Conservation (phyloP, 2,113 vertebrate genomes). For the Gobiocypris rarus region DNA sequence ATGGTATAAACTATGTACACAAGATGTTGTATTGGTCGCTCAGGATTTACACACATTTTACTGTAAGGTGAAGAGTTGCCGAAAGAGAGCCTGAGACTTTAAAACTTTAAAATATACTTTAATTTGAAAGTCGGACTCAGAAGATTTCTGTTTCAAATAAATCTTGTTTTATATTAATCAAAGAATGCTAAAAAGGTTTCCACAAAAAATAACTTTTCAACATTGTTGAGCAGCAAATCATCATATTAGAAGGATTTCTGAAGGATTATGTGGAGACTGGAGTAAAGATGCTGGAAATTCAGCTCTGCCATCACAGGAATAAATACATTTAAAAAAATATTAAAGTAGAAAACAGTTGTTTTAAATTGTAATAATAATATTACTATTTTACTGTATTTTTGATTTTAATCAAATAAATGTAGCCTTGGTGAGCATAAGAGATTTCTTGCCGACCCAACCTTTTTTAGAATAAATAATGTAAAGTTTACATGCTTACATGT, state of each 20-base stretch:
- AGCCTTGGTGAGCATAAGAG: neutral
- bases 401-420: neutral
- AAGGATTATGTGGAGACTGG: neutral
- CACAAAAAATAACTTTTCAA: neutral
- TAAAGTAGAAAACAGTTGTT: neutral
- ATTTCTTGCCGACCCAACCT: neutral
- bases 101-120: neutral
- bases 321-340: neutral
- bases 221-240: neutral
- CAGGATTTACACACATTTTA: neutral
- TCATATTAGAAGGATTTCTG: neutral
- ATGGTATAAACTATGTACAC: no score
- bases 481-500: no score
- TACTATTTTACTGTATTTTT: neutral
- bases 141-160: neutral
- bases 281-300: neutral
- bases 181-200: neutral
- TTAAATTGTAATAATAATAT: neutral
- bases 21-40: neutral
- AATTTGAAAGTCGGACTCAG: neutral
- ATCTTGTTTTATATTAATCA: neutral
- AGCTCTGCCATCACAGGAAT: neutral
- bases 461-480: no score
- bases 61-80: neutral
- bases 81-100: neutral